These are phyloP conservation scores for Nycteola revayana DNA, from an alignment of 2,888 invertebrate genomes.

Conservation along the genomic window DNA sequence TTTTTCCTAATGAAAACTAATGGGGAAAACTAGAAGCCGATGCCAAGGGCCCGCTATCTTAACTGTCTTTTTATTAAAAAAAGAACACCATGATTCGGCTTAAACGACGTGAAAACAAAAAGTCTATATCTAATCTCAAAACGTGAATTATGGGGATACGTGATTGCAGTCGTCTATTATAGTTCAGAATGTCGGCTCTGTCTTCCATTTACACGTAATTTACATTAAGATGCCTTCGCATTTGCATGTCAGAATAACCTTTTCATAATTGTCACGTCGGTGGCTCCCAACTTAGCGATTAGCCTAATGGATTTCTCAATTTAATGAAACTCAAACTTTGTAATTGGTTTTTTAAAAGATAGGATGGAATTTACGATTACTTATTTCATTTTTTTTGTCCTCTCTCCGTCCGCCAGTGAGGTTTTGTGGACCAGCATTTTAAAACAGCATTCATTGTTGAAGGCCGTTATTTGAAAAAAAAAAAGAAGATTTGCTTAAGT, in stretches of 20 bases:
- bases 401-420: slow-evolving; percentile 11
- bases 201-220: slow-evolving; percentile 71
- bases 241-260: slow-evolving; percentile 73
- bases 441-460: slow-evolving; percentile 34
- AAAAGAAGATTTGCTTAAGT: slow-evolving; percentile 46
- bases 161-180: slow-evolving; percentile 55
- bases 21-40: slow-evolving; percentile 51
- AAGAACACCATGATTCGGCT: slow-evolving; percentile 34
- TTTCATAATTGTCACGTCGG: slow-evolving; percentile 73
- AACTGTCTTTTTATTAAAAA: slow-evolving; percentile 39
- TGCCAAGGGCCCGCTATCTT: slow-evolving; percentile 39
- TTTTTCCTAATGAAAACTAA: slow-evolving; percentile 65
- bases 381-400: slow-evolving; percentile 41
- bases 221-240: slow-evolving; percentile 69
- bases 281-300: slow-evolving; percentile 69
- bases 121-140: slow-evolving; percentile 61
- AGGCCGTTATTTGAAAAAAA: slow-evolving; percentile 44
- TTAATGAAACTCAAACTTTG: slow-evolving; percentile 69
- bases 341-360: slow-evolving; percentile 72
- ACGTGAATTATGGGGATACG: slow-evolving; percentile 63
- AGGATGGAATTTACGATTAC: slow-evolving; percentile 57
- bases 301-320: slow-evolving; percentile 76
- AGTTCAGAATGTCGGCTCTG: slow-evolving; percentile 55
- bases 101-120: slow-evolving; percentile 55
- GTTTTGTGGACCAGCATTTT: slow-evolving; percentile 34